A percentile compares a stretch with the other conserved stretches of the same genome.
Conservation (phyloP, 2,888 invertebrate genomes). For the Thelaira solivaga region DNA sequence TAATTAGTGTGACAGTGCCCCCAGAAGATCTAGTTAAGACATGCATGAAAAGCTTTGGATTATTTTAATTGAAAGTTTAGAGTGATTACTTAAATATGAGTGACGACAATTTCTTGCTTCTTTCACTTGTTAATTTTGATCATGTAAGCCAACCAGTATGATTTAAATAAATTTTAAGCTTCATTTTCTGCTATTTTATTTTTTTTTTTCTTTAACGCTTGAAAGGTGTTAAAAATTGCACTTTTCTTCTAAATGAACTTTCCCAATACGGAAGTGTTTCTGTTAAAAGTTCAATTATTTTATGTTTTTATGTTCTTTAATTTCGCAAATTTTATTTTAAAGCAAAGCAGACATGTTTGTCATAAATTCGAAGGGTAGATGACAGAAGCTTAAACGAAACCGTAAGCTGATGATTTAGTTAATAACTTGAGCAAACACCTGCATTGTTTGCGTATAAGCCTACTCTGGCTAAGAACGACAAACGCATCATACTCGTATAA, state of each 20-base stretch:
- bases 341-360: slow-evolving; percentile 2
- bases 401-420: slow-evolving; percentile 29
- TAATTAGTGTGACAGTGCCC: too few relatives aligned
- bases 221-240: too few relatives aligned
- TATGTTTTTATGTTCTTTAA: neutral
- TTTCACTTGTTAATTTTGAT: too few relatives aligned
- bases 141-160: too few relatives aligned
- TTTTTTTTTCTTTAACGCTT: too few relatives aligned
- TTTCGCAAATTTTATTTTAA: neutral
- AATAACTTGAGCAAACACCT: slow-evolving; percentile 71
- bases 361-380: slow-evolving; percentile 34
- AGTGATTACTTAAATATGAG: too few relatives aligned
- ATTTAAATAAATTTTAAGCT: too few relatives aligned
- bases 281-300: slow-evolving; percentile 11
- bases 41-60: too few relatives aligned
- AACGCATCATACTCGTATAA: slow-evolving; percentile 6
- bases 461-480: slow-evolving; percentile 68
- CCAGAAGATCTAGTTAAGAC: too few relatives aligned
- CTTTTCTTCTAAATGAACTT: slow-evolving; percentile 22
- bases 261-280: slow-evolving; percentile 43
- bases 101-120: too few relatives aligned
- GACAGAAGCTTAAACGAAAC: slow-evolving; percentile 3
- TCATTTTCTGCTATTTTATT: too few relatives aligned
- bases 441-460: slow-evolving; percentile 72
- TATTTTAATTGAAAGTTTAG: too few relatives aligned